Evolutionary conservation across 37 sponge, comb jelly and placozoan genomes (phyloP).

Genomic region (Hexactinellida sp.): DNA sequence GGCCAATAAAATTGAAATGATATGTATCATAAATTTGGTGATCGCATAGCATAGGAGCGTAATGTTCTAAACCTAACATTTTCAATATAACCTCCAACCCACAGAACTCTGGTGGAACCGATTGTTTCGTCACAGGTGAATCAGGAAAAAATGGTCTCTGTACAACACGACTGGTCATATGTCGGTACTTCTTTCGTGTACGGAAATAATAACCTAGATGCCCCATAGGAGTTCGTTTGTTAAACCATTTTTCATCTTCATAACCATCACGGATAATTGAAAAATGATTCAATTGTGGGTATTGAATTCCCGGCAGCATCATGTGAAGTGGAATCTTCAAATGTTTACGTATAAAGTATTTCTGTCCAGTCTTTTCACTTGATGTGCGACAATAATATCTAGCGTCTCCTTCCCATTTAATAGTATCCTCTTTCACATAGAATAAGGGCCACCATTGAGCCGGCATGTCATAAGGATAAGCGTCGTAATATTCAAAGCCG

Average conservation of each 20-base stretch:
- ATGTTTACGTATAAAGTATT: background rate
- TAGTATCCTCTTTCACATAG: background rate
- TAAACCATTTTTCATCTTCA: conserved; percentile 15
- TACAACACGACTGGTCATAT: background rate
- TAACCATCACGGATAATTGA: background rate
- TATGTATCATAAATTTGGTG: background rate
- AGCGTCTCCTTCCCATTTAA: background rate
- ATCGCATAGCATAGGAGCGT: background rate
- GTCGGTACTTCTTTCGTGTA: background rate
- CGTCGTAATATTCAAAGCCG: background rate
- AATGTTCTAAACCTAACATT: background rate
- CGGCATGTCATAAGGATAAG: background rate
- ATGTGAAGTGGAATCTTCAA: background rate
- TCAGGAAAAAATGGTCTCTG: background rate
- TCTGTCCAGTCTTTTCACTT: background rate
- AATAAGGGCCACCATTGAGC: conserved; percentile 5
- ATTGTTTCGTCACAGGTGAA: background rate
- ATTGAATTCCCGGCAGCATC: background rate
- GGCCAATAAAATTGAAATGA: background rate
- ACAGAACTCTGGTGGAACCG: background rate
- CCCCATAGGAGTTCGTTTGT: background rate
- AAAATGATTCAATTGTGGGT: background rate
- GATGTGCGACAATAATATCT: background rate
- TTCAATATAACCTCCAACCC: background rate
- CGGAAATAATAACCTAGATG: background rate